A percentile compares a stretch with the other conserved stretches of the same genome.
Conservation (phyloP, 2,797 vertebrate genomes). For the Typhlichthys eigenmanni region DNA sequence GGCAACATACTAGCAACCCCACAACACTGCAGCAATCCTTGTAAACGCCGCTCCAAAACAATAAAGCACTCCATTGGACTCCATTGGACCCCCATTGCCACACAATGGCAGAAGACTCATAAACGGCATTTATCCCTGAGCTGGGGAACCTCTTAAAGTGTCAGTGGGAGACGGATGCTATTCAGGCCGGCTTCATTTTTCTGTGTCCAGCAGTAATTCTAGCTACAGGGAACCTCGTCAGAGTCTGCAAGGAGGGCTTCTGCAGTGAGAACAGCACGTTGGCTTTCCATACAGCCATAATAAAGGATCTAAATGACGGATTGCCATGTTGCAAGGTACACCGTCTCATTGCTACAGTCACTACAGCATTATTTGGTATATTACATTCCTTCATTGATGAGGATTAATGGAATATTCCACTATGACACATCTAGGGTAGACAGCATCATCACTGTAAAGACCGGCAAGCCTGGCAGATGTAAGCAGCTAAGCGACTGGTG, state of each 20-base stretch:
- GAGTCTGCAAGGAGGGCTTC: conserved; percentile 34
- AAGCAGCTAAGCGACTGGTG: neutral
- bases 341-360: neutral
- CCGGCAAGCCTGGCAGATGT: conserved; percentile 1
- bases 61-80: conserved; percentile 86
- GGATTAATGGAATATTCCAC: no score
- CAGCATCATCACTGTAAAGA: neutral
- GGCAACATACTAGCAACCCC: conserved; percentile 64
- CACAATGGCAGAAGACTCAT: conserved; percentile 84
- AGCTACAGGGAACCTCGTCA: conserved; percentile 42
- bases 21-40: conserved; percentile 69
- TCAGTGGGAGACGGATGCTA: conserved; percentile 66
- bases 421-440: no score
- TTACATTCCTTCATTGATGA: neutral
- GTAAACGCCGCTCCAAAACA: conserved; percentile 77
- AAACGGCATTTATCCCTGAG: conserved; percentile 87
- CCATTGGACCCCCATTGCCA: conserved; percentile 74
- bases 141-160: conserved; percentile 79
- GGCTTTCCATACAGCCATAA: neutral
- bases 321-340: neutral
- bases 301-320: neutral
- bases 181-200: conserved; percentile 64
- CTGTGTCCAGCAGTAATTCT: conserved; percentile 54
- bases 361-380: neutral
- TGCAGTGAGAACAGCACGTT: neutral